Base-by-base conservation (phyloP, 2,113 vertebrate genomes). In the Dunckerocampus dactyliophorus region DNA sequence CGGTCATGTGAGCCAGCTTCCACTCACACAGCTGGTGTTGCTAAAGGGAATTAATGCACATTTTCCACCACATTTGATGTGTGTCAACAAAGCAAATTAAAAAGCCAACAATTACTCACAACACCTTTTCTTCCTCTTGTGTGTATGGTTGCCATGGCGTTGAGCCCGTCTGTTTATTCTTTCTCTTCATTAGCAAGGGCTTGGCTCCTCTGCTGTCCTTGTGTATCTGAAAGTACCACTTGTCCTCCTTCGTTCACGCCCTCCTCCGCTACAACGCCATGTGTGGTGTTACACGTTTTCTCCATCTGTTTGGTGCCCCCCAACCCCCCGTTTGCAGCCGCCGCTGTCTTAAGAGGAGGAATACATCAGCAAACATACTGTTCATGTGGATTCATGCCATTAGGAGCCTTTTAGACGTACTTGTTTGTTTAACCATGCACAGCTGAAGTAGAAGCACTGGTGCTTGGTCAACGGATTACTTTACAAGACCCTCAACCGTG, bases 271-370 rank as follows among this genome's bases (percentile, higher is more conserved):
- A 60, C 16, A 1, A 19, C 59, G 66, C 75, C 62, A 61, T 67
- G 62, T 20, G 31, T 34, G 31, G 7, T 34, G 31, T 69, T 34
- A 48, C 64, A 73, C 22, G 54, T 52, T n/a, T 65, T 51, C 74
- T 83, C 80, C 74, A 80, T 83, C 79, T 84, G 80, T 65, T 76
- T 65, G 60, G 47, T 71, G 49, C 63, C 67, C 57, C 54, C 63
- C n/a, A n/a, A n/a, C 54, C 31, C 31, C 7, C 31, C 31, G 31
- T 45, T 50, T 48, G 13, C 65, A 69, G 22, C 53, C 63, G 67
- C 60, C 46, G 66, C 57, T 8, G 15, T 66, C 58, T 72, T 58
- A 12, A 3, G 19, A 65, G 64, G 66, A 69, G 53, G 73, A 74
- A 64, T 72, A 65, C 64, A 21, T 52, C 51, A 46, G 65, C 31